These are phyloP conservation scores for Archegozetes longisetosus DNA, from an alignment of 1,140 invertebrate species.

Conservation along the genomic window DNA sequence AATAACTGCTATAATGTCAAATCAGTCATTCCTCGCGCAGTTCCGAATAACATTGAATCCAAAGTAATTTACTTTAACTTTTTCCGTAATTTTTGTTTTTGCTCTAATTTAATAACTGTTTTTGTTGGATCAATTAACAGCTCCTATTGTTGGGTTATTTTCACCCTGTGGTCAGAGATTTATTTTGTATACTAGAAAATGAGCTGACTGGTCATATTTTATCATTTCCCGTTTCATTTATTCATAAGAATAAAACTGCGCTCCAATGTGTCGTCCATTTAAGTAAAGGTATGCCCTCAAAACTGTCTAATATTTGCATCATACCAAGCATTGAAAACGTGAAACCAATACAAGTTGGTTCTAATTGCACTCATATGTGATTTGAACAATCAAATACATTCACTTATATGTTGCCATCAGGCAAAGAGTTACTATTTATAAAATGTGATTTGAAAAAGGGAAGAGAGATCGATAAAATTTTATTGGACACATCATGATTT, in stretches of 20 bases:
- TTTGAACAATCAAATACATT: no score
- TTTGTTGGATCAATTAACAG: constrained; percentile 5
- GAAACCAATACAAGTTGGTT: no score
- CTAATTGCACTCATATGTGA: no score
- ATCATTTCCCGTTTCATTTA: constrained; percentile 12
- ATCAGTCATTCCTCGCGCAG: background rate
- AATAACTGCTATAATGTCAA: constrained; percentile 14
- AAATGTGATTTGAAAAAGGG: no score
- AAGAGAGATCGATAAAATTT: no score
- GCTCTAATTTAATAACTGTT: background rate
- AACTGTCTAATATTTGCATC: no score
- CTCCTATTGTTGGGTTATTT: constrained; percentile 14
- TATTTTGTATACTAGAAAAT: constrained; percentile 9
- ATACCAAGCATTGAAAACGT: no score
- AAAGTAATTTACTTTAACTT: no score
- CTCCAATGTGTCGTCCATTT: constrained; percentile 9
- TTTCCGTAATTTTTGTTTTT: no score
- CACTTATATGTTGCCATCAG: no score
- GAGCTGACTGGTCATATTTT: background rate
- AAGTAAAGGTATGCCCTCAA: constrained; percentile 7
- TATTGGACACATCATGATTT: no score
- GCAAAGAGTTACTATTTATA: no score
- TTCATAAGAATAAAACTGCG: constrained; percentile 11
- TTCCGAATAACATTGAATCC: constrained; percentile 2
- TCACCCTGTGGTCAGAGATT: constrained; percentile 1